Base-by-base conservation (phyloP, 2,113 vertebrate genomes). In the Chrysochloris asiatica region DNA sequence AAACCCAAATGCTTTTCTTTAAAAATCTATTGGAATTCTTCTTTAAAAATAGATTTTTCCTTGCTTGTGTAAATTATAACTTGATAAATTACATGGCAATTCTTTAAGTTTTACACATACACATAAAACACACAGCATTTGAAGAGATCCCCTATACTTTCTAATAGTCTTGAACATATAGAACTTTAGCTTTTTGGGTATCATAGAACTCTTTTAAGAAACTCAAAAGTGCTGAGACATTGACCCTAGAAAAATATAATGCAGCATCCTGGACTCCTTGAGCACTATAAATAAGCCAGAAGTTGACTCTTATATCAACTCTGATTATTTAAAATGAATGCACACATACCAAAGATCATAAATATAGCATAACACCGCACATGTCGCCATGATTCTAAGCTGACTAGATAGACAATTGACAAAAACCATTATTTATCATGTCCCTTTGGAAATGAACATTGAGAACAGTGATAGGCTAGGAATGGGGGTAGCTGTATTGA, bases 41-140 rank as follows among this genome's bases (percentile, higher is more conserved):
- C 43, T 88, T 90, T 88, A 45, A 21, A 65, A 30, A 65, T 22
- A 82, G 48, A 73, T 26, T 43, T 86, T 82, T 88, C 61, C 33
- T 91, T 76, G 33, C 41, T 86, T 89, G 33, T 3, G 72, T 1
- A 43, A 78, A 80, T 33, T 89, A 81, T 12, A 83, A 59, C 73
- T 9, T 83, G 11, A 81, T 89, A 28, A 94, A 95, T 28, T 90
- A 43, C 88, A 93, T 17, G 43, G 41, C 9, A 47, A 93, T n/a
- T 86, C 71, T 33, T 76, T 63, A 41, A 56, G 85, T 13, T 83
- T 95, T 88, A 56, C 22, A 48, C 22, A 69, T 28, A 81, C 33
- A 63, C 30, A 50, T 33, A 82, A 45, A 22, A 8, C 0, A 88
- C 85, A 38, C 63, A 71, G 13, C 30, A 38, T 14, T 73, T 69